Conservation (phyloP, 1,140 invertebrate species). For the Coenobita brevimanus region DNA sequence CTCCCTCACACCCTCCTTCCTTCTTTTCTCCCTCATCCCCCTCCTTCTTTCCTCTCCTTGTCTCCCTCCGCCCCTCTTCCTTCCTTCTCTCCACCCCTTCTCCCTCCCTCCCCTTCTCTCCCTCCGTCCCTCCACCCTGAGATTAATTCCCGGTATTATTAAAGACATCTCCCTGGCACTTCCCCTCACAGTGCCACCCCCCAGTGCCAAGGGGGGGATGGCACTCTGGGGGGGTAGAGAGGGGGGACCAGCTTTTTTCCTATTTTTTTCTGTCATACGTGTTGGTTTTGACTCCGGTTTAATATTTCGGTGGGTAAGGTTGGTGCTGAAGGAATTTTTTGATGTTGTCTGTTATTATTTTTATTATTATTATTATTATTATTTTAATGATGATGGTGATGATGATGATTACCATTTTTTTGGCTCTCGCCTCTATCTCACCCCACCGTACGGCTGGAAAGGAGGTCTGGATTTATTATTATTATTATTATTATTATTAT, state of each 20-base stretch:
- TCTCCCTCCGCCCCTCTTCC: not conserved
- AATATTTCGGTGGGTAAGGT: no score
- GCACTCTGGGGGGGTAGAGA: not conserved
- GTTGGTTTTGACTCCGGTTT: no score
- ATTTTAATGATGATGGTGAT: no score
- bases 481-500: no score
- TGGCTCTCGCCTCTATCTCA: no score
- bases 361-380: no score
- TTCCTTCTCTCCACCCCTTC: not conserved
- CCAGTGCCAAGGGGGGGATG: not conserved
- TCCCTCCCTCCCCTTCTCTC: not conserved
- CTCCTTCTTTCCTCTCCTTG: not conserved
- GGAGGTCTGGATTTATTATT: no score
- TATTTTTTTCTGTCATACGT: no score
- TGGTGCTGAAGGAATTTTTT: no score
- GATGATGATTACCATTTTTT: no score
- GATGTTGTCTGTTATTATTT: no score
- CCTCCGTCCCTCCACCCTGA: not conserved
- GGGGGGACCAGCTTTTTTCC: not conserved
- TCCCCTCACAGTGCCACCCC: not conserved
- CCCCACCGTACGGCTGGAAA: no score
- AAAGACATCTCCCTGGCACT: constrained; percentile 18
- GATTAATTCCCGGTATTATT: constrained; percentile 38
- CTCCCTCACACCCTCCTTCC: not conserved
- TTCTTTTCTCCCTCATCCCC: not conserved